These are phyloP conservation scores for Monomorium pharaonis DNA, from an alignment of 1,140 invertebrate species.

Conservation along the genomic window DNA sequence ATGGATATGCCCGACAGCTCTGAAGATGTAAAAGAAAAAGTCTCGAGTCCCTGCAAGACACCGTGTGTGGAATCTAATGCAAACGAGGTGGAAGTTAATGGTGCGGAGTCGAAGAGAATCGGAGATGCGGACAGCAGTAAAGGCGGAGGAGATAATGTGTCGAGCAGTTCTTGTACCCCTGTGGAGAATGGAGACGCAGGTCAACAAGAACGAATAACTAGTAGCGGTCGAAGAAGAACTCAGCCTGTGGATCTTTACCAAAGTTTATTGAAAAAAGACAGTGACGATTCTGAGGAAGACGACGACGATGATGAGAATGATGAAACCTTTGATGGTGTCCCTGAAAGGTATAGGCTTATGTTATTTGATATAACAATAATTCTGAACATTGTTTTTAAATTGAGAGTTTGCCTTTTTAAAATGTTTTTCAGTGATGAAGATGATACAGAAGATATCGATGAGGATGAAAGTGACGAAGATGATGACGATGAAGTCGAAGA, in stretches of 20 bases:
- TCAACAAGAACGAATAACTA: constrained; percentile 77
- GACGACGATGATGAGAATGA: constrained; percentile 81
- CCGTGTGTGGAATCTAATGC: constrained; percentile 66
- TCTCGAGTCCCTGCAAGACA: constrained; percentile 83
- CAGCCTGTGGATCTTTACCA: constrained; percentile 71
- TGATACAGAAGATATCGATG: constrained; percentile 80
- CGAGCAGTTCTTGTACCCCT: constrained; percentile 80
- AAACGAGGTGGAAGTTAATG: constrained; percentile 79
- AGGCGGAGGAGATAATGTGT: constrained; percentile 80
- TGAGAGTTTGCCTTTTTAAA: neutral
- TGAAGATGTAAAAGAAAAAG: constrained; percentile 84
- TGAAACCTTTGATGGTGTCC: constrained; percentile 78
- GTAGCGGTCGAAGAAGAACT: constrained; percentile 73
- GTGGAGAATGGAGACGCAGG: constrained; percentile 85
- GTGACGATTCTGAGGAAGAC: constrained; percentile 72
- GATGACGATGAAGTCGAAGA: constrained; percentile 81
- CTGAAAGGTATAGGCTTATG: constrained; percentile 73
- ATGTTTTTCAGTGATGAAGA: constrained; percentile 83
- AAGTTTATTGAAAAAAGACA: constrained; percentile 66
- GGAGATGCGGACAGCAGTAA: constrained; percentile 85
- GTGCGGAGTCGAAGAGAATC: constrained; percentile 79
- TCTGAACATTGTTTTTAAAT: neutral
- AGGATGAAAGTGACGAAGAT: constrained; percentile 86
- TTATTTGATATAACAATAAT: constrained; percentile 61
- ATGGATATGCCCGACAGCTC: constrained; percentile 87